phyloP scores from a whole-genome alignment of 2,797 vertebrate genomes.

The Nannoperca australis region DNA sequence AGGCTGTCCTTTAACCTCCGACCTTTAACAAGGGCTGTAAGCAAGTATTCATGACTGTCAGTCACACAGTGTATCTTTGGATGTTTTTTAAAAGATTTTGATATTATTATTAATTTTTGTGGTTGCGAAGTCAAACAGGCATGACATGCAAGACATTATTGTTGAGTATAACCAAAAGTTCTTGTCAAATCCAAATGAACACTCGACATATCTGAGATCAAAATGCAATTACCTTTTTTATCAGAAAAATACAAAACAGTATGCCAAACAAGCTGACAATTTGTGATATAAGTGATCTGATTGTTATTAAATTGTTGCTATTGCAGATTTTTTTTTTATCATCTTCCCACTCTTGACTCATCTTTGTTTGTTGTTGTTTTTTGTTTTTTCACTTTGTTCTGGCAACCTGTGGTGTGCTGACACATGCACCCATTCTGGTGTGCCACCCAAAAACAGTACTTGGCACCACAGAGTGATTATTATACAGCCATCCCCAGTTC shows the following conservation, averaged over 20 bases:
- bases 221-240: background rate
- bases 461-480: conserved; percentile 39
- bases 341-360: conserved; percentile 59
- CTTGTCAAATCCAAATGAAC: background rate
- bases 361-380: conserved; percentile 52
- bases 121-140: background rate
- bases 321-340: background rate
- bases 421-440: conserved; percentile 54
- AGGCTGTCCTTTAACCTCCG: conserved; percentile 31
- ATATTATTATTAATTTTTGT: background rate
- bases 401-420: conserved; percentile 48
- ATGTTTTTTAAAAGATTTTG: background rate
- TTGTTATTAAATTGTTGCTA: conserved; percentile 22
- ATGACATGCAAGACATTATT: background rate
- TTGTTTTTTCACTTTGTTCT: conserved; percentile 56
- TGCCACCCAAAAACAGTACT: conserved; percentile 43
- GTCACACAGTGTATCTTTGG: background rate
- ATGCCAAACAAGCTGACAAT: conserved; percentile 3
- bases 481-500: conserved; percentile 19
- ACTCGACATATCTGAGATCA: background rate
- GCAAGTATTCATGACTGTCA: background rate
- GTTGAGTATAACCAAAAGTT: background rate
- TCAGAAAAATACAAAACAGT: conserved; percentile 2
- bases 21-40: conserved; percentile 13
- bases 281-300: conserved; percentile 14